Conservation (phyloP, 2,888 invertebrate species). For the Chouioia cunea region DNA sequence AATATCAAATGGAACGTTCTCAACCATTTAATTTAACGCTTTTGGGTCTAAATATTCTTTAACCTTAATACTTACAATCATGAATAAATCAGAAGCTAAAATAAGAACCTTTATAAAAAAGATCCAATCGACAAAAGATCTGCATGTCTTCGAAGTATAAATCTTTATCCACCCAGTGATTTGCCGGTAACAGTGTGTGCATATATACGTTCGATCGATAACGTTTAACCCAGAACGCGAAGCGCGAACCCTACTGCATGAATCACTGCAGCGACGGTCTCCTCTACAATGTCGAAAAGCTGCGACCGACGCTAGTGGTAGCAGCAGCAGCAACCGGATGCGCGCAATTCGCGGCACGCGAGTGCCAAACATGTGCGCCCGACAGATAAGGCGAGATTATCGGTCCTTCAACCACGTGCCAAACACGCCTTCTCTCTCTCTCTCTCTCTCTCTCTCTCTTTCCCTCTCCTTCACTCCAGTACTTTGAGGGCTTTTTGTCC, state of each 20-base stretch:
- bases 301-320: not conserved
- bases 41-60: too few relatives aligned
- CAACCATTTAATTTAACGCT: too few relatives aligned
- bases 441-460: too few relatives aligned
- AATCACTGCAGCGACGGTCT: conserved; percentile 33
- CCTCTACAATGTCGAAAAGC: conserved; percentile 1
- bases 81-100: too few relatives aligned
- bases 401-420: conserved; percentile 41
- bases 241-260: conserved; percentile 15
- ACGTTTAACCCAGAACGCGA: conserved; percentile 10
- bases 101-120: too few relatives aligned
- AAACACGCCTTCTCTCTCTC: not conserved
- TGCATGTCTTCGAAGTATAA: too few relatives aligned
- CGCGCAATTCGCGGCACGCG: conserved; percentile 61
- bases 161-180: too few relatives aligned
- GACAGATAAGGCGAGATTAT: conserved; percentile 63
- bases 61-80: too few relatives aligned
- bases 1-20: too few relatives aligned
- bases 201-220: conserved; percentile 26
- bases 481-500: too few relatives aligned
- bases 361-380: conserved; percentile 61
- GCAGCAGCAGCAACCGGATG: conserved; percentile 53
- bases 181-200: conserved; percentile 10
- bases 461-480: too few relatives aligned
- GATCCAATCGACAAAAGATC: too few relatives aligned